Evolutionary conservation across 2,888 invertebrate genomes (phyloP).

Genomic region (Ypsolopha scabrella): DNA sequence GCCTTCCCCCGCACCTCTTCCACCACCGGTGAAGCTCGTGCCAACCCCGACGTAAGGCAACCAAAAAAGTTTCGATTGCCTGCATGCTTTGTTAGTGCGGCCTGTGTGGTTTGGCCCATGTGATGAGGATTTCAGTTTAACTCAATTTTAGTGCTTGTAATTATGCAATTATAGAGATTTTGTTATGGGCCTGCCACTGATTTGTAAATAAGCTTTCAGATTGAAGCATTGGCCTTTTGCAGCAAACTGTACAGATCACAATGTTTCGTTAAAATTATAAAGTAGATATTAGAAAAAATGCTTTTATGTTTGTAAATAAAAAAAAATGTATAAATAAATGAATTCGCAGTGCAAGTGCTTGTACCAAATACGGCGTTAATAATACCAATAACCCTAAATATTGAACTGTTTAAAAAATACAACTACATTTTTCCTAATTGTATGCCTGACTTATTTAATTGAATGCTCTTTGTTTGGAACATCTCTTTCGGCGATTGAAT

Average conservation of each 20-base stretch:
- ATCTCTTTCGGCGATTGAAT: conserved; percentile 52
- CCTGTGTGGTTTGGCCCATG: conserved; percentile 35
- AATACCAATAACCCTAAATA: too few relatives aligned
- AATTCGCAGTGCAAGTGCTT: too few relatives aligned
- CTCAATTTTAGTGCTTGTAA: conserved; percentile 5
- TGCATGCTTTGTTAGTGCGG: conserved; percentile 65
- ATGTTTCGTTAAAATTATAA: neutral
- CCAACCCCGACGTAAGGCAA: conserved; percentile 76
- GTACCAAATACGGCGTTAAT: too few relatives aligned
- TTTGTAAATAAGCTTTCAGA: conserved; percentile 3
- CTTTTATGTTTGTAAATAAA: neutral
- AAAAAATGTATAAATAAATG: too few relatives aligned
- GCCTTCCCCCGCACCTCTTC: conserved; percentile 83
- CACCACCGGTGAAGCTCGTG: conserved; percentile 82
- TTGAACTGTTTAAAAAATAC: too few relatives aligned
- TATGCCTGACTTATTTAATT: too few relatives aligned
- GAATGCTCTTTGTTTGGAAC: conserved; percentile 37
- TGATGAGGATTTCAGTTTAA: conserved; percentile 18
- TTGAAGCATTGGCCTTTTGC: neutral
- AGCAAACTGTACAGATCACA: too few relatives aligned
- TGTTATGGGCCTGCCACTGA: conserved; percentile 1
- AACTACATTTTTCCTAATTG: too few relatives aligned
- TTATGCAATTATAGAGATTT: conserved; percentile 6
- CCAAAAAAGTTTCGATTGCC: conserved; percentile 33
- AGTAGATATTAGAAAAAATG: neutral